Base-by-base conservation (phyloP, 30 jellyfish, hydroid and myxozoan species). In the Cassiopea xamachana region DNA sequence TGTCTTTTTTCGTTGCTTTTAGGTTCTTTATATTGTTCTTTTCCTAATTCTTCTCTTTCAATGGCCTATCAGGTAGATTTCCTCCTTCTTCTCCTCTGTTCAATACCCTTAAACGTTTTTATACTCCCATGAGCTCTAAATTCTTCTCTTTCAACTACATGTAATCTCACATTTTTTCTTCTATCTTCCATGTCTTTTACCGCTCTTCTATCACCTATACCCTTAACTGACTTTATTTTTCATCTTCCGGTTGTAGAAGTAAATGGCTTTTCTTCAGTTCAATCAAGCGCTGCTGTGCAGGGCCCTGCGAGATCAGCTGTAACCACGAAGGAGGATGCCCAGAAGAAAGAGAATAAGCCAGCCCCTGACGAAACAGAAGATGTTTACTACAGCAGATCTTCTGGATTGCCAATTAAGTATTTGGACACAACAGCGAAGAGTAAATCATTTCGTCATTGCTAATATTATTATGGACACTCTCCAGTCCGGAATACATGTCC, bases 221-320 rank as follows among this genome's bases (percentile, higher is more conserved):
- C 39, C 39, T 27, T 27, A 27, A 27, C 39, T 27, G 39, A 0
- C 39, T 27, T 27, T 27, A 13, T 9, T 64, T 64, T 64, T 9
- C 27, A 9, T 27, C 6, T 4, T 64, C 15, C 27, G 6, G 6
- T 17, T 64, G 43, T 27, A 64, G 74, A 13, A 2, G 15, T 14
- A 14, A 64, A 64, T 64, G 15, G 39, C 8, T 64, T 64, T 27
- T 2, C 6, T 17, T 64, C 74, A 17, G 15, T 64, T 64, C 55
- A 51, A 1, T 39, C 18, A 71, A 71, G 0, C 5, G n/a, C 80
- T 46, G 64, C 70, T 14, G 71, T 48, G 51, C 91, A 51, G 45
- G 95, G 84, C 45, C 95, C 95, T 47, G 90, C 90, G 69, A 50
- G 91, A 61, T 80, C 91, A 45, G 44, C 95, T 47, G 90, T 79